These are phyloP conservation scores for Acanthis flammea DNA, from an alignment of 2,797 vertebrate species.

Conservation along the genomic window DNA sequence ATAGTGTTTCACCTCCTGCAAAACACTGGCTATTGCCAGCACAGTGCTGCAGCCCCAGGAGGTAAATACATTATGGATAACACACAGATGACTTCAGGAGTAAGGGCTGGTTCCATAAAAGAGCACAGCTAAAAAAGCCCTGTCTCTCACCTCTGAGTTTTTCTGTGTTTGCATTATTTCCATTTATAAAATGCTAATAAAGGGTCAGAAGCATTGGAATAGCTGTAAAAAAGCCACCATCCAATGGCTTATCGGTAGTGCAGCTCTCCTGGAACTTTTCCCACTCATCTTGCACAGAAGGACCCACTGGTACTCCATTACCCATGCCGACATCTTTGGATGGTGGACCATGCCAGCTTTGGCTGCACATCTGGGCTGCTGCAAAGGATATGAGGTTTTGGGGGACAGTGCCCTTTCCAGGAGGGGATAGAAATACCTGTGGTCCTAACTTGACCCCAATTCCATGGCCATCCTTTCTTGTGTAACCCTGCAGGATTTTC, in stretches of 20 bases:
- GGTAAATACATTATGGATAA: rapidly evolving
- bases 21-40: not conserved
- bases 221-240: not conserved
- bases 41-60: not conserved
- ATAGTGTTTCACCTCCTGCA: not conserved
- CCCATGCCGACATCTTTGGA: not conserved
- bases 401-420: not conserved
- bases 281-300: not conserved
- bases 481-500: not conserved
- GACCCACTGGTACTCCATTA: not conserved
- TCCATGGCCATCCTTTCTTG: not conserved
- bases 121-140: not conserved
- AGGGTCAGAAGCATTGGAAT: not conserved
- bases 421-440: not conserved
- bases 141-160: not conserved
- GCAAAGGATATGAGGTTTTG: not conserved
- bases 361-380: not conserved
- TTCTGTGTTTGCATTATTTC: not conserved
- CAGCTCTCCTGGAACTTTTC: not conserved
- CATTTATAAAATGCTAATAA: not conserved
- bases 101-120: not conserved
- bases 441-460: not conserved
- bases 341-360: not conserved
- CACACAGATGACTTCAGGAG: not conserved
- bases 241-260: not conserved